Evolutionary conservation across 2,113 vertebrate genomes (phyloP).

Genomic region (Amazona guildingii): DNA sequence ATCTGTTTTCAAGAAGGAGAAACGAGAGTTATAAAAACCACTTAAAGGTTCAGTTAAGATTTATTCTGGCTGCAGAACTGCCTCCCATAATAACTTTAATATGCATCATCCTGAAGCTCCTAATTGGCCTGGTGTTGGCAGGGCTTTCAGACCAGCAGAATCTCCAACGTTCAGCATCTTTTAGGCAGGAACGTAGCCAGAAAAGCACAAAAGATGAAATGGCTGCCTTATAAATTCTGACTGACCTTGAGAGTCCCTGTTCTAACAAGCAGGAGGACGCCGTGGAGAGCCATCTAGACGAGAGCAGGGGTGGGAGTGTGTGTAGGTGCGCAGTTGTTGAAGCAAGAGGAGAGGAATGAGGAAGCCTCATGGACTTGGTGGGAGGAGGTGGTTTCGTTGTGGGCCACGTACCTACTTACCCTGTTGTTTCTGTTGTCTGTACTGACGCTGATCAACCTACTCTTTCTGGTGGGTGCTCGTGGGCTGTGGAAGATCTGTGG

Average conservation of each 20-base stretch:
- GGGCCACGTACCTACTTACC: background rate
- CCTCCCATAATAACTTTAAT: conserved; percentile 69
- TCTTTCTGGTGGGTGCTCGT: background rate
- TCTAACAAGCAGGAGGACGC: conserved; percentile 27
- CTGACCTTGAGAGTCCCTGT: conserved; percentile 59
- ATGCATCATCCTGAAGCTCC: conserved; percentile 66
- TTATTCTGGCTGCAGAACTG: conserved; percentile 72
- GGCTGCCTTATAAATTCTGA: conserved; percentile 66
- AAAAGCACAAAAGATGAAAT: conserved; percentile 65
- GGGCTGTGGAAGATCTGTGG: background rate
- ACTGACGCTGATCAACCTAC: background rate
- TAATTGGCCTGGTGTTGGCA: conserved; percentile 71
- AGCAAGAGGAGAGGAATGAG: background rate
- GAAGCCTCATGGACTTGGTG: background rate
- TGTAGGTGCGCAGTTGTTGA: background rate
- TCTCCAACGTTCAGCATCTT: conserved; percentile 65
- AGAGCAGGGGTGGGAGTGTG: background rate
- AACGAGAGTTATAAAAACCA: conserved; percentile 59
- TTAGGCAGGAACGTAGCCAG: conserved; percentile 64
- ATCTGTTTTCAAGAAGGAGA: conserved; percentile 57
- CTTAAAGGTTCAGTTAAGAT: conserved; percentile 67
- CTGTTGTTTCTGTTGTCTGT: background rate
- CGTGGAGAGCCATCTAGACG: background rate
- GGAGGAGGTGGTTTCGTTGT: background rate
- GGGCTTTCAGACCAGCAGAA: conserved; percentile 57